phyloP scores from a whole-genome alignment of 2,113 vertebrate species.

The Alaudala cheleensis region DNA sequence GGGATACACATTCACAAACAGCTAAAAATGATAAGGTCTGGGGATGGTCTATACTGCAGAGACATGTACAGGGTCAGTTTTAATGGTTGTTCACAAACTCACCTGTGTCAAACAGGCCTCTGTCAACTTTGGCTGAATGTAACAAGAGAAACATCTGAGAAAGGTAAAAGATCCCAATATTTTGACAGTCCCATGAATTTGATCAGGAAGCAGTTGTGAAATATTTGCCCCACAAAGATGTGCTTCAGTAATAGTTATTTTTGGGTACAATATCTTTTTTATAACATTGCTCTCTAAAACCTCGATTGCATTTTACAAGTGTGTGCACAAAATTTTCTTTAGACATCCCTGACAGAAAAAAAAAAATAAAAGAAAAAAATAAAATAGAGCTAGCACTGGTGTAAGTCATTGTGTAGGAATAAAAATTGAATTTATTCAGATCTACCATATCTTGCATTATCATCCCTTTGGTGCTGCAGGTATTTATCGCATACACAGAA shows the following conservation, averaged over 20 bases:
- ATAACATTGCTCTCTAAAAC: background rate
- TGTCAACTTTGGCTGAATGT: background rate
- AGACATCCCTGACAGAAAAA: background rate
- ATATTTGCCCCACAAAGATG: rapidly evolving
- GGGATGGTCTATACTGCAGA: background rate
- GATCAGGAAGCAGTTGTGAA: background rate
- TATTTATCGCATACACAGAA: background rate
- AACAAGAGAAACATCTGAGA: background rate
- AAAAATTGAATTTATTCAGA: background rate
- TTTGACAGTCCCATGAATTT: background rate
- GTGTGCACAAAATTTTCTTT: background rate
- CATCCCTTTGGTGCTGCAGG: background rate
- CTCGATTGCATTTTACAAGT: background rate
- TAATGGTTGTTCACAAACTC: background rate
- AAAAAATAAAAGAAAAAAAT: background rate
- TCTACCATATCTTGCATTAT: background rate
- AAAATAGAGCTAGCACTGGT: background rate
- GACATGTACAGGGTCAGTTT: background rate
- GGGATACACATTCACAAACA: background rate
- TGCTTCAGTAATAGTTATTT: background rate
- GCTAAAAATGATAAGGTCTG: background rate
- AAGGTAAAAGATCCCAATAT: background rate
- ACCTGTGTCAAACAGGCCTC: background rate
- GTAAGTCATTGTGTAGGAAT: background rate
- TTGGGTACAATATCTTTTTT: background rate